These are phyloP conservation scores for Dryobotodes eremita DNA, from an alignment of 2,888 invertebrate genomes.

Conservation along the genomic window DNA sequence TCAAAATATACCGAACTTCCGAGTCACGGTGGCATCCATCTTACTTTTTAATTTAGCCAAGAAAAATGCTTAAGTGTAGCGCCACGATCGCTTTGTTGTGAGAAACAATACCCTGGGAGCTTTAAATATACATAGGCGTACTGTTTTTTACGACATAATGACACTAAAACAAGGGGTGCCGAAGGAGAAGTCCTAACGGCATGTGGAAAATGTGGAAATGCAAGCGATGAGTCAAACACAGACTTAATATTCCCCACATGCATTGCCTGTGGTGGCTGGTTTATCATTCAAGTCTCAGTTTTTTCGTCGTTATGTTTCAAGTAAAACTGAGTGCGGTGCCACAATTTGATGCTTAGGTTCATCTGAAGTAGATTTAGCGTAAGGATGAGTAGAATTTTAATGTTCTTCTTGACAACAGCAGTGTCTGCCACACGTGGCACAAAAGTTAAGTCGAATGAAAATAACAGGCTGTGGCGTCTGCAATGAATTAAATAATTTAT, in stretches of 20 bases:
- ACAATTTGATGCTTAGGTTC: neutral
- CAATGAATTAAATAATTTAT: too few relatives aligned
- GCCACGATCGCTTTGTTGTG: slow-evolving; percentile 48
- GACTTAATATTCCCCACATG: neutral
- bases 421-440: too few relatives aligned
- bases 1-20: slow-evolving; percentile 15
- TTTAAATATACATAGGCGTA: slow-evolving; percentile 45
- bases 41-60: slow-evolving; percentile 57
- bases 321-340: neutral
- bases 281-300: neutral
- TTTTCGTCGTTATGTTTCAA: too few relatives aligned
- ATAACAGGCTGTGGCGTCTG: neutral
- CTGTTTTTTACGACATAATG: slow-evolving; percentile 49
- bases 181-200: slow-evolving; percentile 21
- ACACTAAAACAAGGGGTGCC: slow-evolving; percentile 10
- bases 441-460: neutral
- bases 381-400: neutral
- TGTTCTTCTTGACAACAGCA: neutral
- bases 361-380: neutral
- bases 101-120: slow-evolving; percentile 44
- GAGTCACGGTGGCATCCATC: slow-evolving; percentile 21
- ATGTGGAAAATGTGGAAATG: neutral
- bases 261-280: too few relatives aligned
- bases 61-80: slow-evolving; percentile 40
- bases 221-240: neutral